Evolutionary conservation across 2,888 invertebrate species (phyloP).

Genomic region (Andrena trimmerana): DNA sequence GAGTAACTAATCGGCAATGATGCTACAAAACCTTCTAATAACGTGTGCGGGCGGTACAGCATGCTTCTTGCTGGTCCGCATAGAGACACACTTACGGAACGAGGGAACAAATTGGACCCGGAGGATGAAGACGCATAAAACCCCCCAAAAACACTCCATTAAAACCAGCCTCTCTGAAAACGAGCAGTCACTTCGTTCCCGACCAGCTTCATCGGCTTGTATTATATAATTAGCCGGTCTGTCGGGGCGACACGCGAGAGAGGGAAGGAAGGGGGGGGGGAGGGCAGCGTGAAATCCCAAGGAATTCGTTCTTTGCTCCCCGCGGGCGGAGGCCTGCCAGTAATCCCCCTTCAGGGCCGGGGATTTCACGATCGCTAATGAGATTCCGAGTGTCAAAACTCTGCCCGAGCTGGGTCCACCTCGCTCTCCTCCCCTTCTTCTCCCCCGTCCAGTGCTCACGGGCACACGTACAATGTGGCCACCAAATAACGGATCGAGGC

Average conservation of each 20-base stretch:
- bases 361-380: slow-evolving; percentile 83
- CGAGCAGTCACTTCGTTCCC: slow-evolving; percentile 30
- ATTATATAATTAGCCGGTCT: slow-evolving; percentile 50
- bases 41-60: not conserved
- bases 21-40: too few relatives aligned
- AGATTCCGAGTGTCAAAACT: slow-evolving; percentile 85
- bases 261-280: not conserved
- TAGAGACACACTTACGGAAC: not conserved
- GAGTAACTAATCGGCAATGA: too few relatives aligned
- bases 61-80: not conserved
- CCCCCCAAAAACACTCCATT: slow-evolving; percentile 43
- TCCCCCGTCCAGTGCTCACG: slow-evolving; percentile 7
- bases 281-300: slow-evolving; percentile 30
- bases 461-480: slow-evolving; percentile 49
- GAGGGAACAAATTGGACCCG: slow-evolving; percentile 36
- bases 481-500: slow-evolving; percentile 81
- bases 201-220: slow-evolving; percentile 27
- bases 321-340: not conserved
- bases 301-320: slow-evolving; percentile 39
- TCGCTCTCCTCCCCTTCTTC: slow-evolving; percentile 32
- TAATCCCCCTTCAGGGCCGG: slow-evolving; percentile 62
- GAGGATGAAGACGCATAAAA: slow-evolving; percentile 28
- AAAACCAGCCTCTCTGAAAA: slow-evolving; percentile 22
- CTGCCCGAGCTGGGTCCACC: slow-evolving; percentile 68
- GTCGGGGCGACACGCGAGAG: slow-evolving; percentile 73